Evolutionary conservation across 1,140 invertebrate species (phyloP).

Genomic region (Chymomyza costata): DNA sequence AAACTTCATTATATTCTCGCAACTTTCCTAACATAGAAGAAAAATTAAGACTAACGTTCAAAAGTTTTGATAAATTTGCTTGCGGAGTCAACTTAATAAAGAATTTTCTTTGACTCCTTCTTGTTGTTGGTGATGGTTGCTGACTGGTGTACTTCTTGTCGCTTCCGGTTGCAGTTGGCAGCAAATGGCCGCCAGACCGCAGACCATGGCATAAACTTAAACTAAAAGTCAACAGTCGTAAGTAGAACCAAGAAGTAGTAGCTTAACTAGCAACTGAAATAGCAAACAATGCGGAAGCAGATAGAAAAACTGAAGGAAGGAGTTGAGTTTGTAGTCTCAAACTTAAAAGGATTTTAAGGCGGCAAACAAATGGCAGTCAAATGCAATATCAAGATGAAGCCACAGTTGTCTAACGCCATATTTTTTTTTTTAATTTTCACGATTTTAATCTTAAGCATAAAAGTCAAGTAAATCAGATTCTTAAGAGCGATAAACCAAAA

Average conservation of each 20-base stretch:
- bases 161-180: slow-evolving; percentile 14
- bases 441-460: too few species aligned
- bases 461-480: too few species aligned
- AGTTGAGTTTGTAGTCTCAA: slow-evolving; percentile 19
- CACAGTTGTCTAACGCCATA: slow-evolving; percentile 33
- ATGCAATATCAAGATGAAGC: neutral
- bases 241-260: slow-evolving; percentile 52
- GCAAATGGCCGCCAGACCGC: slow-evolving; percentile 36
- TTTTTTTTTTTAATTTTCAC: too few species aligned
- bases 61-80: slow-evolving; percentile 66
- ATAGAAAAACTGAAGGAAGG: slow-evolving; percentile 26
- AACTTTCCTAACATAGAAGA: too few species aligned
- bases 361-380: too few species aligned
- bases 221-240: slow-evolving; percentile 60
- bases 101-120: too few species aligned
- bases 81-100: slow-evolving; percentile 62
- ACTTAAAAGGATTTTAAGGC: slow-evolving; percentile 31
- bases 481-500: too few species aligned
- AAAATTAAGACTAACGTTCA: slow-evolving; percentile 34
- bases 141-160: too few species aligned
- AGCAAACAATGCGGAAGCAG: slow-evolving; percentile 60
- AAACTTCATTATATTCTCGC: too few species aligned
- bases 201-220: slow-evolving; percentile 21
- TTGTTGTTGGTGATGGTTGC: too few species aligned
- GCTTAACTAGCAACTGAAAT: slow-evolving; percentile 61